A percentile compares a stretch with the other conserved stretches of the same genome.
Evolutionary conservation across 2,797 vertebrate species (phyloP).

Genomic region (Odontamblyopus rebecca): DNA sequence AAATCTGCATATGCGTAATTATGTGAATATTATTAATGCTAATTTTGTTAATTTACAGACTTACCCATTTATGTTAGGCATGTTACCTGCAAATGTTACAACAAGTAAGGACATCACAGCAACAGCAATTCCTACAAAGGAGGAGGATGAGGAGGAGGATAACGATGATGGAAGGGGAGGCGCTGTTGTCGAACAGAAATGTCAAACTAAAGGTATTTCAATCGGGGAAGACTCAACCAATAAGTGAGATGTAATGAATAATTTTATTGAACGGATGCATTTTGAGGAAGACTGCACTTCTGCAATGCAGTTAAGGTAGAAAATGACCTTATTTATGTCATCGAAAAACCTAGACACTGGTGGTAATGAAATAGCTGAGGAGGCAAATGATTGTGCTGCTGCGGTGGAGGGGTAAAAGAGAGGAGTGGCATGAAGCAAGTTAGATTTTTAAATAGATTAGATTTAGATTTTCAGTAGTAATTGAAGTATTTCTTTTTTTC

Average conservation of each 20-base stretch:
- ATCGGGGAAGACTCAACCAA: neutral
- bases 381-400: too few species aligned
- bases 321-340: neutral
- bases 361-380: too few species aligned
- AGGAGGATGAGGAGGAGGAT: conserved; percentile 24
- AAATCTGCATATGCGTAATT: neutral
- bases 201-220: conserved; percentile 11
- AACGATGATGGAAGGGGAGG: conserved; percentile 5
- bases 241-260: neutral
- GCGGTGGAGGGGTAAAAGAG: too few species aligned
- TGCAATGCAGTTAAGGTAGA: neutral
- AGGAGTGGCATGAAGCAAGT: too few species aligned
- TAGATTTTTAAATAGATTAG: too few species aligned
- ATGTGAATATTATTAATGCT: neutral
- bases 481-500: too few species aligned
- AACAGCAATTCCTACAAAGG: conserved; percentile 10
- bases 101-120: conserved; percentile 19
- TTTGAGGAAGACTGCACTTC: neutral
- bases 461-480: too few species aligned
- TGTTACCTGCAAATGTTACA: conserved; percentile 42
- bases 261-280: neutral
- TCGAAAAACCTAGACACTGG: too few species aligned
- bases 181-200: conserved; percentile 2
- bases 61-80: conserved; percentile 3
- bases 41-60: neutral